A percentile compares a stretch with the other conserved stretches of the same genome.
Conservation (phyloP, 2,888 invertebrate genomes). For the Neoitamus cyanurus region DNA sequence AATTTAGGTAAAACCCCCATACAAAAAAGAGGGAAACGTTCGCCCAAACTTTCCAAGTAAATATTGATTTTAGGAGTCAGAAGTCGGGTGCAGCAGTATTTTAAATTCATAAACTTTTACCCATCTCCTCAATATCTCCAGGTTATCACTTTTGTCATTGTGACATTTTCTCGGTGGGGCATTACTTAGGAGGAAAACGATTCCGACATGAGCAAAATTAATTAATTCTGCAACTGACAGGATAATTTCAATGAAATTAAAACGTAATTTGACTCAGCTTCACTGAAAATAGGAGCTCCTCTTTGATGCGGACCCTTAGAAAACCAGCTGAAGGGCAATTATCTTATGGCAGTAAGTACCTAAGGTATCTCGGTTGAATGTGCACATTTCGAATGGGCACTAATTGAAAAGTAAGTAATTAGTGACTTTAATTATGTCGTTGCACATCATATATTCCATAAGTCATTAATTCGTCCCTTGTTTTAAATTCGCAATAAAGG, state of each 20-base stretch:
- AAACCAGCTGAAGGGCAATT: background rate
- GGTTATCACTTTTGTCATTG: background rate
- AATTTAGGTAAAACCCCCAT: no score
- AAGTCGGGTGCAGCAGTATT: background rate
- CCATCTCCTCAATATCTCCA: background rate
- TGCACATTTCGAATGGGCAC: background rate
- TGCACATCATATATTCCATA: no score
- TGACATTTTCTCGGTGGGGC: background rate
- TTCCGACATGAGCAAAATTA: background rate
- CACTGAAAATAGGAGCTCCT: background rate
- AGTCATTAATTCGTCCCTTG: background rate
- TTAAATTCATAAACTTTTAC: background rate
- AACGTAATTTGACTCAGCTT: background rate
- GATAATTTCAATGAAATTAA: background rate
- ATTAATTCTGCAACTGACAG: background rate
- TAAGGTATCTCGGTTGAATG: background rate
- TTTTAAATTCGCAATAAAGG: background rate
- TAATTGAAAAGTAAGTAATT: background rate
- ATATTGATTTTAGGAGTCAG: background rate
- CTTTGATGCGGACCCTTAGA: background rate
- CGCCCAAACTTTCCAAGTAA: background rate
- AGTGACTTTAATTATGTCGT: no score
- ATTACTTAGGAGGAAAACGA: background rate
- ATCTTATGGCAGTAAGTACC: background rate
- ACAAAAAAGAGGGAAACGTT: no score